Evolutionary conservation across 2,797 vertebrate species (phyloP).

Genomic region (Heliangelus exortis): DNA sequence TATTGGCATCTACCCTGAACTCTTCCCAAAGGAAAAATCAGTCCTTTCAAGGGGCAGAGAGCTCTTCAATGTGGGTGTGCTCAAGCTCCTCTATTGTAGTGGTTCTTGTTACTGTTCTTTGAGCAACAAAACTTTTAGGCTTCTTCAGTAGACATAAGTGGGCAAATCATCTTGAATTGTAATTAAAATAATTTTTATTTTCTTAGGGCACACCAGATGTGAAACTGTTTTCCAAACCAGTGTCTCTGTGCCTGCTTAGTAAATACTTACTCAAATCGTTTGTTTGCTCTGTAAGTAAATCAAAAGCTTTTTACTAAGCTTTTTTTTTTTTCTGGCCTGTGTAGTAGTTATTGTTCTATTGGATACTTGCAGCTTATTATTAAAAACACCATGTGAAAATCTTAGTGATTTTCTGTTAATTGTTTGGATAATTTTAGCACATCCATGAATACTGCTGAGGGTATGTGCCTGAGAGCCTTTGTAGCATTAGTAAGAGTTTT

Average conservation of each 20-base stretch:
- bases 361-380: not conserved
- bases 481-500: not conserved
- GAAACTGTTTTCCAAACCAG: conserved; percentile 92
- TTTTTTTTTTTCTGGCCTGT: not conserved
- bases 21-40: not conserved
- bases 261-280: conserved; percentile 95
- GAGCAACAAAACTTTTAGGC: not conserved
- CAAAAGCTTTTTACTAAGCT: not conserved
- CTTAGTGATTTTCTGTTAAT: not conserved
- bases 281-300: conserved; percentile 88
- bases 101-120: not conserved
- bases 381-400: not conserved
- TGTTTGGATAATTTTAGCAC: not conserved
- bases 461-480: not conserved
- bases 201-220: conserved; percentile 93
- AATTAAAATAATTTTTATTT: not conserved
- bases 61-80: not conserved
- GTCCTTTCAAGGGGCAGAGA: not conserved
- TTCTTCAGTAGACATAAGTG: not conserved
- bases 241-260: conserved; percentile 89
- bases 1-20: not conserved
- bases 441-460: not conserved
- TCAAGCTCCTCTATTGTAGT: not conserved
- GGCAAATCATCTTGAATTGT: not conserved
- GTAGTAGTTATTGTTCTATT: not conserved